Conservation (phyloP, 2,113 vertebrate species). For the Shinisaurus crocodilurus region DNA sequence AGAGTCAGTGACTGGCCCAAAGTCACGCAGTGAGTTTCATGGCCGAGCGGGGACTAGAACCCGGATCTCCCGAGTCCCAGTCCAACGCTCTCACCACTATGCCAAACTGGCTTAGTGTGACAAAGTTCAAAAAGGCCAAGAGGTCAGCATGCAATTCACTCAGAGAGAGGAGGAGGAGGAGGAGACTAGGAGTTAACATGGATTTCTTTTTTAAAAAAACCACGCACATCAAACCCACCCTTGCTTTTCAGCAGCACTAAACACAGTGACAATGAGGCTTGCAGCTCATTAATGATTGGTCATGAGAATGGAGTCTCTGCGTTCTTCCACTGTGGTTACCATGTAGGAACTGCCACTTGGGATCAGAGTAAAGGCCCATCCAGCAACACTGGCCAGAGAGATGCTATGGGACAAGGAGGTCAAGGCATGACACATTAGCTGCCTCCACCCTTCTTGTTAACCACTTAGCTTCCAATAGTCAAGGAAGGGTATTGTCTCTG, state of each 20-base stretch:
- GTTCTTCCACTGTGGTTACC: background rate
- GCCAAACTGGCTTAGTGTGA: too few species aligned
- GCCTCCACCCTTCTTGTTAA: background rate
- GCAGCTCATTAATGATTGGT: background rate
- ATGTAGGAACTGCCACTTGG: background rate
- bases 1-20: too few species aligned
- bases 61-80: too few species aligned
- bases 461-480: background rate
- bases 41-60: too few species aligned
- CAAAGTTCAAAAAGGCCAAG: conserved; percentile 24
- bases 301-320: too few species aligned
- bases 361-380: background rate
- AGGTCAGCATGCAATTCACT: background rate
- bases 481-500: too few species aligned
- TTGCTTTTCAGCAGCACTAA: background rate
- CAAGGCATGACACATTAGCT: background rate
- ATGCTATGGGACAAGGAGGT: background rate
- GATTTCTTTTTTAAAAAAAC: too few species aligned
- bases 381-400: background rate
- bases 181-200: background rate
- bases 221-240: too few species aligned
- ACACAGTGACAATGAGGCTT: background rate
- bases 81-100: too few species aligned
- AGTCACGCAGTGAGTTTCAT: too few species aligned
- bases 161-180: background rate